These are phyloP conservation scores for Rhipidura dahli DNA, from an alignment of 2,113 vertebrate species.

Conservation along the genomic window DNA sequence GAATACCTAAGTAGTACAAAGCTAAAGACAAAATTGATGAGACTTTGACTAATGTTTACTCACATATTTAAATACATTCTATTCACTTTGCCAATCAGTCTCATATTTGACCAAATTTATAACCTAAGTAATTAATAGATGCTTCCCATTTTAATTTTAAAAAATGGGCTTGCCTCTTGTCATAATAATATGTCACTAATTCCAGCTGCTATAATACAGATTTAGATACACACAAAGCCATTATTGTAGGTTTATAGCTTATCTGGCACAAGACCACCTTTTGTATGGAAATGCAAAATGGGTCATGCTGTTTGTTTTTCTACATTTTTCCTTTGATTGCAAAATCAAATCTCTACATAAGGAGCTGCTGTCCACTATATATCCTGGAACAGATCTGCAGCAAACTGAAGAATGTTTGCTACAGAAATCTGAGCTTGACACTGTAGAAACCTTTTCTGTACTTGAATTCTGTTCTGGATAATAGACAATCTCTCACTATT, in stretches of 20 bases:
- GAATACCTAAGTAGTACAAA: not conserved
- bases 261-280: not conserved
- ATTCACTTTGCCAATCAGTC: not conserved
- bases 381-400: constrained; percentile 38
- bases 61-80: not conserved
- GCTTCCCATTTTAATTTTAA: not conserved
- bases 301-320: not conserved
- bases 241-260: constrained; percentile 41
- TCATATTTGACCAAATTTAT: constrained; percentile 28
- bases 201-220: not conserved
- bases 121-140: not conserved
- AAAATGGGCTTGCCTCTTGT: not conserved
- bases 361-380: not conserved
- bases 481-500: constrained; percentile 79
- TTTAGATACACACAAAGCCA: not conserved
- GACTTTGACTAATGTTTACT: not conserved
- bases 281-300: not conserved
- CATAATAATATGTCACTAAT: not conserved
- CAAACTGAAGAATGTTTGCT: constrained; percentile 54
- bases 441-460: constrained; percentile 51
- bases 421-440: constrained; percentile 59
- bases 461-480: constrained; percentile 77
- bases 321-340: not conserved
- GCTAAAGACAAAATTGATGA: not conserved
- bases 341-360: constrained; percentile 33